Base-by-base conservation (phyloP, 2,888 invertebrate genomes). In the Imbricaverruca yamaguchii region DNA sequence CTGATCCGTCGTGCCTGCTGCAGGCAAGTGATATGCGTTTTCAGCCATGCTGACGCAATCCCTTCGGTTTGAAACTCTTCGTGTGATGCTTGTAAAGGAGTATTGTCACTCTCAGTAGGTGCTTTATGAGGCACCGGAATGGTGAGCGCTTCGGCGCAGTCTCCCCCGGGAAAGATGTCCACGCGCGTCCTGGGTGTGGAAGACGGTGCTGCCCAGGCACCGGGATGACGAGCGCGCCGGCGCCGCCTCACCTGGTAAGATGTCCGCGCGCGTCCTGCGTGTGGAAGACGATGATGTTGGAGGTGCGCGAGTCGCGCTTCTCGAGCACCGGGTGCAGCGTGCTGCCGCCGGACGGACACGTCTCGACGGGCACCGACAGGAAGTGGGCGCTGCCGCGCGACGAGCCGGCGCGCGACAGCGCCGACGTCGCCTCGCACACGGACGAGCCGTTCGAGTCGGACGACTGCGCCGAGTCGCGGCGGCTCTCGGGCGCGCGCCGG, bases 201-300 rank as follows among this genome's bases (percentile, higher is more conserved):
- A 57, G 10, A 13, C 13, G 9, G 9, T 57, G 57, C 57, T 57
- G 9, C 13, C 13, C n/a, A n/a, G n/a, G n/a, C n/a, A 57, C 13
- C 13, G 10, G 13, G 57, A 9, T 57, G 57, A 57, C 9, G 57
- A 57, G 13, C 59, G 15, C 11, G 15, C 59, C 59, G 59, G 59
- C 59, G 11, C 59, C 59, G 39, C 4, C 81, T 67, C 80, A 83
- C 83, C 83, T 83, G 79, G 82, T 83, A 7, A 83, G 77, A 18
- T 83, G 83, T 25, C 83, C 83, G 15, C 83, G 81, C 57, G 83
- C 83, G 77, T 83, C 83, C 23, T 83, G 83, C 78, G 82, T 82
- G 67, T 83, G 83, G 81, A 83, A 83, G 63, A 83, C 83, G 25
- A 83, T 83, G 56, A 83, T 83, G 80, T 83, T 83, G 79, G 79